phyloP scores from a whole-genome alignment of 2,888 invertebrate species.

The Eupithecia subfuscata region DNA sequence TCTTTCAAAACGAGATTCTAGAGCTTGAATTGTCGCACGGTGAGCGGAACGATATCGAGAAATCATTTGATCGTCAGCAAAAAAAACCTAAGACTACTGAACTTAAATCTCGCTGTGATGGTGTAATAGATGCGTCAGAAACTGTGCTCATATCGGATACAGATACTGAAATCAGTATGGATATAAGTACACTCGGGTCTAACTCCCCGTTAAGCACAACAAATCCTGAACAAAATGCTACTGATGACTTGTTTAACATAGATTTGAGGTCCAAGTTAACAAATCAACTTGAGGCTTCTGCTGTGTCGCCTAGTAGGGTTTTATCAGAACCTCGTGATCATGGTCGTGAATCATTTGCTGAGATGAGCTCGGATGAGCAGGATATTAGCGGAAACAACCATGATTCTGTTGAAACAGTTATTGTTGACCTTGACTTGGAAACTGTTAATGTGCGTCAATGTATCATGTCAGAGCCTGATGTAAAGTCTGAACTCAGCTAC shows the following conservation, averaged over 20 bases:
- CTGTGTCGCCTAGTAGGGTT: background rate
- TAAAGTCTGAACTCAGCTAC: background rate
- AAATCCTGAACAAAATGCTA: background rate
- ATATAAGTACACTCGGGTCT: background rate
- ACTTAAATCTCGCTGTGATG: background rate
- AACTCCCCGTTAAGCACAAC: background rate
- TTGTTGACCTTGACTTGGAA: background rate
- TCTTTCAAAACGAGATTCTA: slow-evolving; percentile 6
- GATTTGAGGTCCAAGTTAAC: background rate
- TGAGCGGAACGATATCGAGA: slow-evolving; percentile 1
- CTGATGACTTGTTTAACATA: background rate
- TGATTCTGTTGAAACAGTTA: slow-evolving; percentile 9
- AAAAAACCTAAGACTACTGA: background rate
- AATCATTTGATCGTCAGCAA: background rate
- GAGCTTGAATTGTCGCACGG: background rate
- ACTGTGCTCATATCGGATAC: background rate
- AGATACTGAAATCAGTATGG: background rate
- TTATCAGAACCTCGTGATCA: background rate
- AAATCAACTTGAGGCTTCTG: background rate
- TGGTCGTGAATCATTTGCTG: background rate
- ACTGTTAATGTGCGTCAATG: background rate
- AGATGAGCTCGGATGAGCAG: background rate
- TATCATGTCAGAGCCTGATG: background rate
- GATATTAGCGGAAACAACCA: background rate
- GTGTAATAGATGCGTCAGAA: background rate